Evolutionary conservation across 1,140 invertebrate species (phyloP).

Genomic region (Drosophila ficusphila): DNA sequence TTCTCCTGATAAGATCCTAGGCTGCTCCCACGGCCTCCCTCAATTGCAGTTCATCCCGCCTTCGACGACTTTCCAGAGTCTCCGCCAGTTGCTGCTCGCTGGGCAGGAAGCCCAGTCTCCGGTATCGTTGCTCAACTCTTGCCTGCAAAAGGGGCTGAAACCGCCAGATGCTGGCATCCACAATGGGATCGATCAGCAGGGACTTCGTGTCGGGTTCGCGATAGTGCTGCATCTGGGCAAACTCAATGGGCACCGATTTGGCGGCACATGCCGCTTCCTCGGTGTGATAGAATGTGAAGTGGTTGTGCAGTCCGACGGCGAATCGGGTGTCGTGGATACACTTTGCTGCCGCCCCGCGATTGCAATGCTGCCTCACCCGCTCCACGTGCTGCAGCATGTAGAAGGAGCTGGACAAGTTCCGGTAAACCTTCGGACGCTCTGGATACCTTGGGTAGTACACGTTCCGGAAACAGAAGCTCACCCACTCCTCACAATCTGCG

Average conservation of each 20-base stretch:
- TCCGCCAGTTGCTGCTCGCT: constrained; percentile 20
- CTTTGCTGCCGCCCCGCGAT: constrained; percentile 50
- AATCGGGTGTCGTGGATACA: constrained; percentile 63
- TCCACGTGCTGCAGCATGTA: constrained; percentile 79
- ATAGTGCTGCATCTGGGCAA: constrained; percentile 69
- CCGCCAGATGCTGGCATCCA: constrained; percentile 69
- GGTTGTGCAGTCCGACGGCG: constrained; percentile 62
- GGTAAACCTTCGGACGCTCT: constrained; percentile 51
- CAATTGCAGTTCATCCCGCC: constrained; percentile 33
- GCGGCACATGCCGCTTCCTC: constrained; percentile 28
- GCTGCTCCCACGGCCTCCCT: constrained; percentile 26
- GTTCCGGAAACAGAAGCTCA: constrained; percentile 66
- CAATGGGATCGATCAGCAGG: constrained; percentile 52
- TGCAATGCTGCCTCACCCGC: constrained; percentile 52
- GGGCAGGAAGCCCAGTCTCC: constrained; percentile 57
- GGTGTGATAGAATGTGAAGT: constrained; percentile 53
- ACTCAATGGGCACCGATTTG: constrained; percentile 61
- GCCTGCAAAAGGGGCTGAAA: constrained; percentile 59
- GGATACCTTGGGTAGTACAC: constrained; percentile 63
- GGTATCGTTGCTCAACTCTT: constrained; percentile 39
- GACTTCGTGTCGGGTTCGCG: constrained; percentile 63
- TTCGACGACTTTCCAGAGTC: constrained; percentile 15
- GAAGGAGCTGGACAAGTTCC: constrained; percentile 59
- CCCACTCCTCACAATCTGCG: constrained; percentile 43
- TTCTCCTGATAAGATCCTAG: not conserved